Conservation (phyloP, 2,113 vertebrate genomes). For the Gymnocephalus cernua region DNA sequence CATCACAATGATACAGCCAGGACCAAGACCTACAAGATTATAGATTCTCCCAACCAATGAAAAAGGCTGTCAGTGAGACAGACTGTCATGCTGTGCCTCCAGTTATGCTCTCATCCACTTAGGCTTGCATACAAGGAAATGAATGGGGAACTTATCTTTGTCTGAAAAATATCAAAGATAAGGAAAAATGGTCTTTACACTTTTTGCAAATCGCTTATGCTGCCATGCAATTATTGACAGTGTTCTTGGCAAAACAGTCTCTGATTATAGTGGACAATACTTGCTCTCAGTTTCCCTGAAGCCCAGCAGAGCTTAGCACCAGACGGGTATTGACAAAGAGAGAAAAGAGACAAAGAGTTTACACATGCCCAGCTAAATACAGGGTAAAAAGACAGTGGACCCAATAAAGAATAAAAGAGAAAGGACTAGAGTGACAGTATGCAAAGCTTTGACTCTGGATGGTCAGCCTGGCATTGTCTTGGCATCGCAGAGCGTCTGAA, state of each 20-base stretch:
- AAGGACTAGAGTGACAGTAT: conserved; percentile 12
- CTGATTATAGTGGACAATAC: conserved; percentile 45
- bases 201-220: conserved; percentile 17
- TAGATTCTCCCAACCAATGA: conserved; percentile 38
- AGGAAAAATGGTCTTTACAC: conserved; percentile 35
- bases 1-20: conserved; percentile 17
- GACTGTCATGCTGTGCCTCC: conserved; percentile 21
- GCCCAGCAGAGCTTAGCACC: conserved; percentile 17
- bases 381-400: neutral
- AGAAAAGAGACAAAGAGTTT: neutral
- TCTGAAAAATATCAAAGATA: conserved; percentile 59
- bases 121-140: conserved; percentile 37
- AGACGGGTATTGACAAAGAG: conserved; percentile 33
- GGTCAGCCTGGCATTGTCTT: conserved; percentile 57
- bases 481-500: conserved; percentile 39
- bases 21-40: conserved; percentile 43
- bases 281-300: conserved; percentile 35
- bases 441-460: conserved; percentile 3
- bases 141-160: conserved; percentile 38
- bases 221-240: conserved; percentile 11
- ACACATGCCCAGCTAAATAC: neutral
- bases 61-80: conserved; percentile 45
- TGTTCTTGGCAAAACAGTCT: conserved; percentile 24
- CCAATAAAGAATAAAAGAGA: conserved; percentile 7
- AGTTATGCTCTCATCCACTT: conserved; percentile 56